Evolutionary conservation across 2,888 invertebrate species (phyloP).

Genomic region (Nycteola revayana): DNA sequence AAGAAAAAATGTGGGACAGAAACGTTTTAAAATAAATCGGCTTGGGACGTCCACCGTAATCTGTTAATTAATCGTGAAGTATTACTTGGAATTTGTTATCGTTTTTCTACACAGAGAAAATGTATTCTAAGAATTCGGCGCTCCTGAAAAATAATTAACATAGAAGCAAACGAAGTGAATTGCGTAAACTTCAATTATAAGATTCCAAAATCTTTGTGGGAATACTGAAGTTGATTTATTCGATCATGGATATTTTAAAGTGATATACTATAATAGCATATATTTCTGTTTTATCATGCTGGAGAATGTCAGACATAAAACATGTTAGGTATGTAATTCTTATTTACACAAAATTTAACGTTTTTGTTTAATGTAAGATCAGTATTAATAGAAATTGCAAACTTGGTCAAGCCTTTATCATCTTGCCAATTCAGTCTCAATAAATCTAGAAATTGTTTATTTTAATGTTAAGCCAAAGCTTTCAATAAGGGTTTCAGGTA

Average conservation of each 20-base stretch:
- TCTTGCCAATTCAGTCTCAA: no score
- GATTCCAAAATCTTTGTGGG: constrained; percentile 38
- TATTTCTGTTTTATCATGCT: no score
- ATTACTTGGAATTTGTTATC: constrained; percentile 40
- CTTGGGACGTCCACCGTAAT: constrained; percentile 23
- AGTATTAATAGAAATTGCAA: no score
- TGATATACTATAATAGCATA: no score
- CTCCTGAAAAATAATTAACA: constrained; percentile 56
- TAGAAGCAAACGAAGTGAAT: constrained; percentile 62
- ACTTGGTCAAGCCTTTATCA: no score
- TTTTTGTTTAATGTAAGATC: no score
- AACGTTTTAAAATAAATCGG: constrained; percentile 28
- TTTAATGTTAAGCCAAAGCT: constrained; percentile 62
- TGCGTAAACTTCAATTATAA: constrained; percentile 64
- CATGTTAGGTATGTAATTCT: no score
- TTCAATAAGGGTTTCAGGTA: constrained; percentile 55
- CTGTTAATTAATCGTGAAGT: constrained; percentile 37
- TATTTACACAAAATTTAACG: no score
- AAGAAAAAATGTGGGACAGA: constrained; percentile 27
- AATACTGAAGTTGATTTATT: no score
- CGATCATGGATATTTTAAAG: no score
- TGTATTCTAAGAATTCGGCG: constrained; percentile 36
- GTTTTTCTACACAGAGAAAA: constrained; percentile 39
- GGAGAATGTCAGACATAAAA: no score
- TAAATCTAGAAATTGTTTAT: constrained; percentile 38